A percentile compares a stretch with the other conserved stretches of the same genome.
Evolutionary conservation across 1,140 invertebrate genomes (phyloP).

Genomic region (Reticulitermes speratus): DNA sequence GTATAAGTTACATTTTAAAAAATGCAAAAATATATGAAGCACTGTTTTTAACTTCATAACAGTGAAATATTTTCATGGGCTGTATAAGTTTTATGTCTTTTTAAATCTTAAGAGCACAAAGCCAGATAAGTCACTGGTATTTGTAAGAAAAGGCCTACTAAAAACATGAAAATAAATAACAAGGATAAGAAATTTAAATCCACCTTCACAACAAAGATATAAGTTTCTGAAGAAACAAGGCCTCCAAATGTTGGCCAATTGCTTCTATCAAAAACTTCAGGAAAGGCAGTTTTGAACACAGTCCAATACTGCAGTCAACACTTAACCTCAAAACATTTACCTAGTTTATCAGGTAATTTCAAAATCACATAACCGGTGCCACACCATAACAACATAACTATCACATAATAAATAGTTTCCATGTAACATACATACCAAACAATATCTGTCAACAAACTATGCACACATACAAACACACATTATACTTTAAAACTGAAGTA

Average conservation of each 20-base stretch:
- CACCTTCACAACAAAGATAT: neutral
- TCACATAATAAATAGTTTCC: neutral
- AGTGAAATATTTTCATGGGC: neutral
- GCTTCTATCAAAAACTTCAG: neutral
- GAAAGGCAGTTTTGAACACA: neutral
- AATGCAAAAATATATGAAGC: neutral
- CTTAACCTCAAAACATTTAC: neutral
- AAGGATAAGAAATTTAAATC: neutral
- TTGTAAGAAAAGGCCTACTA: neutral
- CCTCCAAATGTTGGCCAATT: neutral
- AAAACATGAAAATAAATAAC: neutral
- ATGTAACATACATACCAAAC: neutral
- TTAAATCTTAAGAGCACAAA: neutral
- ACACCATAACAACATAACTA: neutral
- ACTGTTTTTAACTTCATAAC: neutral
- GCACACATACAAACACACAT: slow-evolving; percentile 11
- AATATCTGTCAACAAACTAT: neutral
- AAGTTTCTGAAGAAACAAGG: neutral
- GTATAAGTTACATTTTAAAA: neutral
- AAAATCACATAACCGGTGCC: neutral
- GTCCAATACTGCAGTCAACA: neutral
- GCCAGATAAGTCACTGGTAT: neutral
- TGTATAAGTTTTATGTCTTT: neutral
- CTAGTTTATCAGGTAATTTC: neutral
- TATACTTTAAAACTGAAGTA: neutral